A percentile compares a stretch with the other conserved stretches of the same genome.
Evolutionary conservation across 1,140 invertebrate genomes (phyloP).

Genomic region (Bilobella aurantiaca): DNA sequence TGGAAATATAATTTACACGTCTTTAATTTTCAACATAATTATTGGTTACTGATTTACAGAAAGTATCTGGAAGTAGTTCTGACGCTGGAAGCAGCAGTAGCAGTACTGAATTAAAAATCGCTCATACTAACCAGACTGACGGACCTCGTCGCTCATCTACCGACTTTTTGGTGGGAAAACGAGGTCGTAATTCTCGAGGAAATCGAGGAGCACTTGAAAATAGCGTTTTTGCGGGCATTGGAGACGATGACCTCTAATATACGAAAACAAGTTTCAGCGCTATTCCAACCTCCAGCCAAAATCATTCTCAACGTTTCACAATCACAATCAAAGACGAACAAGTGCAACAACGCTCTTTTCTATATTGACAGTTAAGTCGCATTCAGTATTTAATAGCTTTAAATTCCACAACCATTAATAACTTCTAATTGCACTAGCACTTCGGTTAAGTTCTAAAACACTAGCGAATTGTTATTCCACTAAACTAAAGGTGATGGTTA

Average conservation of each 20-base stretch:
- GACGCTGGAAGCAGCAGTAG: neutral
- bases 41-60: constrained; percentile 16
- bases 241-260: constrained; percentile 71
- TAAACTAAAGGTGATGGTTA: too few relatives aligned
- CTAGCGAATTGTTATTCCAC: too few relatives aligned
- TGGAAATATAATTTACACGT: constrained; percentile 39
- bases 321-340: neutral
- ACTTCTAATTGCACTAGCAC: too few relatives aligned
- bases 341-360: too few relatives aligned
- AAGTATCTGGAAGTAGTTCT: constrained; percentile 26
- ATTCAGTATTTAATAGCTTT: neutral
- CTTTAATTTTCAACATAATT: constrained; percentile 11
- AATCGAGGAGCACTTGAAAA: constrained; percentile 51
- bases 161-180: constrained; percentile 37
- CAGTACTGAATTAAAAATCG: constrained; percentile 39
- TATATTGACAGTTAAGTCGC: neutral
- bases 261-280: neutral
- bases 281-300: too few relatives aligned
- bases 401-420: neutral
- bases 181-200: constrained; percentile 31
- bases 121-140: constrained; percentile 41
- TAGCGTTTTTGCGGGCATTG: constrained; percentile 79
- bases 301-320: too few relatives aligned
- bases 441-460: too few relatives aligned
- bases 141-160: constrained; percentile 40